Evolutionary conservation across 2,888 invertebrate genomes (phyloP).

Genomic region (Tinea pellionella): DNA sequence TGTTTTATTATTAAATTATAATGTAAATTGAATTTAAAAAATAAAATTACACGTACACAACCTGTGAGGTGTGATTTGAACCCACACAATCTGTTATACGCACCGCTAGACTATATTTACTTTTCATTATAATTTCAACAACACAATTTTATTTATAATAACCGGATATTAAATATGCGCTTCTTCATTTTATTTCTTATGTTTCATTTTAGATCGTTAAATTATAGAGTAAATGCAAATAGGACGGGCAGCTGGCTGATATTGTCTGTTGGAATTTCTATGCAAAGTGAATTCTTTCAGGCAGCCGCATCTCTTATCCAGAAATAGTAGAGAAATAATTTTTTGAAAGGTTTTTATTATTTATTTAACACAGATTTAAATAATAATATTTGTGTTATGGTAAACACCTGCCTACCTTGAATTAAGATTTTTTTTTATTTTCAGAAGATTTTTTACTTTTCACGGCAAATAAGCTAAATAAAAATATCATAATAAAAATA

Average conservation of each 20-base stretch:
- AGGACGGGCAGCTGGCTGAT: neutral
- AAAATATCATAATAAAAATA: too few species aligned
- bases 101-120: too few species aligned
- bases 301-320: neutral
- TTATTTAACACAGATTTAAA: neutral
- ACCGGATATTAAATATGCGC: neutral
- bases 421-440: too few species aligned
- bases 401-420: too few species aligned
- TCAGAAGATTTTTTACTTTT: too few species aligned
- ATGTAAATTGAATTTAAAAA: too few species aligned
- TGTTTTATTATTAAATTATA: too few species aligned
- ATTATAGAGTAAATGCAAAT: slow-evolving; percentile 4
- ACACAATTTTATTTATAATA: neutral
- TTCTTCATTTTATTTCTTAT: neutral
- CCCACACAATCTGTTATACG: too few species aligned
- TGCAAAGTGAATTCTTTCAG: neutral
- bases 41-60: too few species aligned
- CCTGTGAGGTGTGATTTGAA: too few species aligned
- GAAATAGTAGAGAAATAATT: neutral
- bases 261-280: slow-evolving; percentile 3
- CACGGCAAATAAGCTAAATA: too few species aligned
- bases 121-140: too few species aligned
- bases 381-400: neutral
- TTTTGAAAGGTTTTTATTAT: neutral
- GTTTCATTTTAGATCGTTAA: neutral